Evolutionary conservation across 2,113 vertebrate species (phyloP), one percentile per base, ranked within the genome.

Genomic region (Phrynocephalus versicolor): DNA sequence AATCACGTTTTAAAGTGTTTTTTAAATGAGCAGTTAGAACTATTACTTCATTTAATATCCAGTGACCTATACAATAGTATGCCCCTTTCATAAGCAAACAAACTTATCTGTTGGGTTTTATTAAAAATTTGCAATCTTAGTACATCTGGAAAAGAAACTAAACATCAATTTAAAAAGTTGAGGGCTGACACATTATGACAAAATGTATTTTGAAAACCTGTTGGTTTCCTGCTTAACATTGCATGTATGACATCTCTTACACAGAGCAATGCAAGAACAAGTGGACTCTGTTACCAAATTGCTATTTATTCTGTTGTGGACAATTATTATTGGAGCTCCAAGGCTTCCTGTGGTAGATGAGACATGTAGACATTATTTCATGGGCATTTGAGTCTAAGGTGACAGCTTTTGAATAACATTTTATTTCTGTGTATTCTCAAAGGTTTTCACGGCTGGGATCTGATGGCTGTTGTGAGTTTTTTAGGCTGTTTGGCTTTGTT

Each of bases 11-110:
- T 74, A 65, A 86, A 1, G 64, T 16, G 12, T 78, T 27, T 10
- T 77, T 35, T 7, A 72, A 55, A 30, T 16, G 37, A 79, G 71
- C 9, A 82, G 82, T 81, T 87, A 85, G 88, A 83, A n/a, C 71
- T 21, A 82, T 64, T 60, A 57, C 21, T 64, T 84, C 67, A 81
- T 39, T 27, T 78, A 82, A 62, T n/a, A n/a, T 57, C 88, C 83
- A 58, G 33, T 79, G 84, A 89, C 37, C 6, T 85, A 64, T 83
- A 37, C 0, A 25, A 57, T 69, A 81, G 1, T 41, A 69, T 67
- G 23, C 27, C 65, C 27, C 33, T 27, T 75, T 75, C 23, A 69
- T 27, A 15, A 73, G 12, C 2, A 18, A 85, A 71, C 71, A 8
- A 60, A 72, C 35, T 51, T 9, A 45, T 62, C 78, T 67, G 90